Evolutionary conservation across 2,113 vertebrate genomes (phyloP).

Genomic region (Phyllostomus hastatus): DNA sequence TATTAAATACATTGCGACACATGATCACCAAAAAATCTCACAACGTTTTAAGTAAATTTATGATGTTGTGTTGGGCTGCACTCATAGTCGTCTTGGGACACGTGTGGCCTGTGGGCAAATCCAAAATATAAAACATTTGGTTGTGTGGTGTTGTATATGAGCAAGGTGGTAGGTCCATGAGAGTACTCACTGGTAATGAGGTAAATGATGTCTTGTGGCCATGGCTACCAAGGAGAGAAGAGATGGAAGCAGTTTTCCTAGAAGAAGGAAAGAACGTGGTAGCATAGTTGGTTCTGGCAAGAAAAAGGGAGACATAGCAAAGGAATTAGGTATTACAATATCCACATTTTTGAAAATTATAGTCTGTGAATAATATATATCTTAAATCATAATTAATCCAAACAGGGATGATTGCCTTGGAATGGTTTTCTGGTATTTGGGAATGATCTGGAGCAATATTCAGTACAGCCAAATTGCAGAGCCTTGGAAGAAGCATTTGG

Average conservation of each 20-base stretch:
- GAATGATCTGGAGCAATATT: not conserved
- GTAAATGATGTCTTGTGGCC: not conserved
- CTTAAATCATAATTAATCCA: slow-evolving; percentile 24
- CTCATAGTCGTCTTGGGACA: too few relatives aligned
- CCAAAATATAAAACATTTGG: not conserved
- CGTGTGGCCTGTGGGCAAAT: not conserved
- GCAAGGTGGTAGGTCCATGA: not conserved
- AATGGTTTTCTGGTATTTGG: slow-evolving; percentile 34
- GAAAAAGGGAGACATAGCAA: not conserved
- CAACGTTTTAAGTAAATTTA: too few relatives aligned
- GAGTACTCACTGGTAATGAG: not conserved
- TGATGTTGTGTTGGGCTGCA: too few relatives aligned
- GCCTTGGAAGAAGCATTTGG: not conserved
- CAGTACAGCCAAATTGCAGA: slow-evolving; percentile 4
- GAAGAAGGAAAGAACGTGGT: not conserved
- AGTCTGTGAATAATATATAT: not conserved
- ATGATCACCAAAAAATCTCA: too few relatives aligned
- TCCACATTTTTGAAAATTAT: not conserved
- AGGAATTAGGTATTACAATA: not conserved
- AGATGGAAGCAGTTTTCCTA: not conserved
- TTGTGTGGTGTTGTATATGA: not conserved
- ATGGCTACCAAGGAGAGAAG: not conserved
- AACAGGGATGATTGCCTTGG: slow-evolving; percentile 7
- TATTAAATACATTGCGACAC: too few relatives aligned
- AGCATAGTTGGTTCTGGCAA: not conserved